phyloP scores from a whole-genome alignment of 2,113 vertebrate genomes.

The Trichomycterus rosablanca region DNA sequence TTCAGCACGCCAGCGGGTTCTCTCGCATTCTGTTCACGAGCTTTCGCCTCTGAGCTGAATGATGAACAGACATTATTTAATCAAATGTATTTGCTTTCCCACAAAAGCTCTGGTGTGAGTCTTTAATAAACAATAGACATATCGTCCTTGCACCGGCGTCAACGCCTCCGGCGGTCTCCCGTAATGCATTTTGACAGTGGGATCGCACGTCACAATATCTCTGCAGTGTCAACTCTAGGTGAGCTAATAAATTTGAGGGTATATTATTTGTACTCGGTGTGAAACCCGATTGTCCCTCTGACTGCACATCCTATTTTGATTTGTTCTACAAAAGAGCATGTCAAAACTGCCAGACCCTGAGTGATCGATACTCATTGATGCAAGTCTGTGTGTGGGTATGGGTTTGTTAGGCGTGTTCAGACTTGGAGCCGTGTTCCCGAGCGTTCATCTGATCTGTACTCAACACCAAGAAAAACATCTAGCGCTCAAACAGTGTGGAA shows the following conservation, averaged over 20 bases:
- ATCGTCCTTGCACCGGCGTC: neutral
- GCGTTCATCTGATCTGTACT: constrained; percentile 9
- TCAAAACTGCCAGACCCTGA: constrained; percentile 14
- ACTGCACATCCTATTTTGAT: constrained; percentile 35
- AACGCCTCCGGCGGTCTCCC: neutral
- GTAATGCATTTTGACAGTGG: neutral
- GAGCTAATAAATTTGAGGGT: constrained; percentile 10
- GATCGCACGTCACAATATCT: neutral
- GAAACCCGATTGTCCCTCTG: constrained; percentile 23
- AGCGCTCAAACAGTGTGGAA: too few species aligned
- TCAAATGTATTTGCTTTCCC: neutral
- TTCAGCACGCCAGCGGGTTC: neutral
- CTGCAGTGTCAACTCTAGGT: neutral
- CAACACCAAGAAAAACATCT: too few species aligned
- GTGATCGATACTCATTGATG: constrained; percentile 16
- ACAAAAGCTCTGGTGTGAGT: neutral
- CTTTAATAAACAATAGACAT: constrained; percentile 4
- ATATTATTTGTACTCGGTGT: constrained; percentile 13
- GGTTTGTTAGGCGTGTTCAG: constrained; percentile 12
- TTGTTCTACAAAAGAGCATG: constrained; percentile 20
- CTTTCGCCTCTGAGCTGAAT: neutral
- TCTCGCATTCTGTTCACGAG: neutral
- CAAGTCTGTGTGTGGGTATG: constrained; percentile 4
- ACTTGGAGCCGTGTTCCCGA: neutral
- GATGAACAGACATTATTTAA: neutral